Percentiles rank a stretch among this genome's conserved stretches.
These are phyloP conservation scores for Hylyphantes graminicola DNA, from an alignment of 1,140 invertebrate genomes.

Conservation along the genomic window DNA sequence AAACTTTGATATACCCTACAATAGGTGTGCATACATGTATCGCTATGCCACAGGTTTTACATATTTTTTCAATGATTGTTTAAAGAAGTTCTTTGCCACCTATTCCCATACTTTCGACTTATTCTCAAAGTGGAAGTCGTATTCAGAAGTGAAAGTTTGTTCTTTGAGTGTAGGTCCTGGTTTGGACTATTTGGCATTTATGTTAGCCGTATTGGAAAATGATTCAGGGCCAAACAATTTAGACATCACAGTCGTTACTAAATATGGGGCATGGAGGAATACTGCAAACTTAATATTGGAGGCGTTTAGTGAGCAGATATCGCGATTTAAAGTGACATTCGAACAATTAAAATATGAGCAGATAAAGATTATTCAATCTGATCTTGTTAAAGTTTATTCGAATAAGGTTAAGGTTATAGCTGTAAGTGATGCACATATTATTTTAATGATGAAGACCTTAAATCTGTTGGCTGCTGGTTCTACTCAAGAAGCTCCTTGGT, in stretches of 20 bases:
- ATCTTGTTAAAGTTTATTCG: neutral
- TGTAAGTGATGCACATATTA: neutral
- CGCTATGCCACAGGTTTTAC: neutral
- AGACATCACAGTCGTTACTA: neutral
- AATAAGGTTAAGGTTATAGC: too few relatives aligned
- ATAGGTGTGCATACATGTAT: slow-evolving; percentile 6
- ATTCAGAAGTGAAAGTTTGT: neutral
- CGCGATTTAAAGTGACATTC: neutral
- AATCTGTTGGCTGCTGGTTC: neutral
- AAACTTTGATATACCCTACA: neutral
- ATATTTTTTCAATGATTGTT: neutral
- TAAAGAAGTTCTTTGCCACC: neutral
- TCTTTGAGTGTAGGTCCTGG: neutral
- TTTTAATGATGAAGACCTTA: neutral
- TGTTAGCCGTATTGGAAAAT: neutral
- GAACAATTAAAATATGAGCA: neutral
- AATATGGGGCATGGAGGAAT: neutral
- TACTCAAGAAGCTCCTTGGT: neutral
- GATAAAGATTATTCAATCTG: neutral
- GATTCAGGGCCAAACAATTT: neutral
- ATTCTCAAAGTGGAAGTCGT: neutral
- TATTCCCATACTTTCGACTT: neutral
- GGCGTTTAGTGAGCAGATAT: neutral
- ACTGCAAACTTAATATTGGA: neutral
- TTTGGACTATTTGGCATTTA: slow-evolving; percentile 1